phyloP scores from a whole-genome alignment of 2,888 invertebrate genomes.

The Philereme transversata region DNA sequence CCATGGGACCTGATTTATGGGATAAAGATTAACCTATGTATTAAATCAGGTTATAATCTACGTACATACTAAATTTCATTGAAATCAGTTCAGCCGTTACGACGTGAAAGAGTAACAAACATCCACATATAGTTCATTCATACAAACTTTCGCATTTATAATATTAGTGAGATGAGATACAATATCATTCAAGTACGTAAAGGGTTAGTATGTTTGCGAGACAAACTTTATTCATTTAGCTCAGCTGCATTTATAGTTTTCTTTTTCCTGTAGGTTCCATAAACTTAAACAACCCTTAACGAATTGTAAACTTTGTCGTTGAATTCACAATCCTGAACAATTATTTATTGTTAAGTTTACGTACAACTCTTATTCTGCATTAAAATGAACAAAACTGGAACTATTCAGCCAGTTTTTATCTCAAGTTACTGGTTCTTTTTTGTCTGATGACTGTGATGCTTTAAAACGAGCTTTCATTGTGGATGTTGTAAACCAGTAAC shows the following conservation, averaged over 20 bases:
- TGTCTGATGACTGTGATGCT: neutral
- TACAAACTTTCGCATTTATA: too few relatives aligned
- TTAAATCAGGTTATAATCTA: too few relatives aligned
- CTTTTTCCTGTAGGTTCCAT: neutral
- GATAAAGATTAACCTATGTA: too few relatives aligned
- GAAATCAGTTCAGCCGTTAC: too few relatives aligned
- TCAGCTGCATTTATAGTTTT: neutral
- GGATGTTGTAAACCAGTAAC: neutral
- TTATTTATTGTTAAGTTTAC: neutral
- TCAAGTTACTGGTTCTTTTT: neutral
- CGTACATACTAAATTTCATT: too few relatives aligned
- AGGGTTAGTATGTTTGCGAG: too few relatives aligned
- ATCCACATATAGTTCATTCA: too few relatives aligned
- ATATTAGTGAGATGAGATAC: too few relatives aligned
- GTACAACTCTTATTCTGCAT: conserved; percentile 9
- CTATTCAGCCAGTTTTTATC: neutral
- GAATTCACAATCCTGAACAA: conserved; percentile 4
- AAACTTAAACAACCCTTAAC: neutral
- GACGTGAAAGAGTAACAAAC: too few relatives aligned
- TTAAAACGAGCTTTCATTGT: neutral
- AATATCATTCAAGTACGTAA: too few relatives aligned
- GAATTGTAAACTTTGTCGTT: neutral
- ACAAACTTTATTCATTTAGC: neutral
- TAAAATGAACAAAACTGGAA: conserved; percentile 2
- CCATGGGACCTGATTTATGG: too few relatives aligned